A percentile compares a stretch with the other conserved stretches of the same genome.
Conservation (phyloP, 2,888 invertebrate species). For the Zygogramma bicolorata region DNA sequence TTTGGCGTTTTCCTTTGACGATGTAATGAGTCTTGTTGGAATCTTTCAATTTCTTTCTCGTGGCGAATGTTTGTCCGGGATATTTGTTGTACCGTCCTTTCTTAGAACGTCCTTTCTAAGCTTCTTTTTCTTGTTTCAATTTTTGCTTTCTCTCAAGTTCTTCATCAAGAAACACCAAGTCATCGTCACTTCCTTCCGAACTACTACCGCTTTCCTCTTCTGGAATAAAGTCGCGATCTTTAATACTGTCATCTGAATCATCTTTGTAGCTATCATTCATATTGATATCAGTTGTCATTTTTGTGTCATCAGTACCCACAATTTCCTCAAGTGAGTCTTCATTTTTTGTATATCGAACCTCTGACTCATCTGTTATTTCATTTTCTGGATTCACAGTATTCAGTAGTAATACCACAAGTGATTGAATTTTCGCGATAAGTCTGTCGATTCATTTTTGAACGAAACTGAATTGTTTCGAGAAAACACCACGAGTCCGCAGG, state of each 20-base stretch:
- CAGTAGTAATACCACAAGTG: too few relatives aligned
- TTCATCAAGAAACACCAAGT: neutral
- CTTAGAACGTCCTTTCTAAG: constrained; percentile 31
- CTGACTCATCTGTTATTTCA: neutral
- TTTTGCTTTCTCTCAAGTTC: constrained; percentile 18
- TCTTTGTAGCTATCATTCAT: neutral
- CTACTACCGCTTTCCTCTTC: constrained; percentile 30
- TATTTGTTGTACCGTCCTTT: constrained; percentile 32
- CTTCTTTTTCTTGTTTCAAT: constrained; percentile 18
- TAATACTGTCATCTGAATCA: constrained; percentile 30
- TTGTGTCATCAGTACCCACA: neutral
- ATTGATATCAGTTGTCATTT: neutral
- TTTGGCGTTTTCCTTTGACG: constrained; percentile 31
- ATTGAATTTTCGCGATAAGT: too few relatives aligned
- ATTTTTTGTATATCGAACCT: neutral
- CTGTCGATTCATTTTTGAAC: too few relatives aligned
- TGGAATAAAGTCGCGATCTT: constrained; percentile 33
- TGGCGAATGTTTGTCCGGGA: constrained; percentile 32
- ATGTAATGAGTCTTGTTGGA: constrained; percentile 33
- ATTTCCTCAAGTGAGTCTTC: neutral
- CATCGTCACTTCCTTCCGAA: constrained; percentile 17
- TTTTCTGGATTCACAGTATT: too few relatives aligned
- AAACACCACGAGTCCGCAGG: too few relatives aligned
- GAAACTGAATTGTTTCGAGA: too few relatives aligned
- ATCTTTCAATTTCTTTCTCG: constrained; percentile 35